Conservation (phyloP, 2,797 vertebrate genomes). For the Microcaecilia unicolor region DNA sequence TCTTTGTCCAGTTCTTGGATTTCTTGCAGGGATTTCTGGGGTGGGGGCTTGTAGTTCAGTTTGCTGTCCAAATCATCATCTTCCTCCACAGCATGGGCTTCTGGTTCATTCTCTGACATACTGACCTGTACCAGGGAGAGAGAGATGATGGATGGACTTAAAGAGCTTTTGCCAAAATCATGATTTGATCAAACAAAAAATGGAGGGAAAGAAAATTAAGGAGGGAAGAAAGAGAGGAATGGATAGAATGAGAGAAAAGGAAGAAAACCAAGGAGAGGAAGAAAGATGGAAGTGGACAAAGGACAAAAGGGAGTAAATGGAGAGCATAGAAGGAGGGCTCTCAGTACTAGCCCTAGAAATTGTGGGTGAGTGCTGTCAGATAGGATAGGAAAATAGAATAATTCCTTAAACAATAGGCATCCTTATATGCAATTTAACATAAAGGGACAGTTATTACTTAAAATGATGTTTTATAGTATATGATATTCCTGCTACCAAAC, state of each 20-base stretch:
- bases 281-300: too few relatives aligned
- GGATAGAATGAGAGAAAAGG: neutral
- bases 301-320: too few relatives aligned
- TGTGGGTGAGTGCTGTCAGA: too few relatives aligned
- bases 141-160: neutral
- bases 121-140: constrained; percentile 15
- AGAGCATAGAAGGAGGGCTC: too few relatives aligned
- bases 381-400: too few relatives aligned
- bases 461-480: too few relatives aligned
- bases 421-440: too few relatives aligned
- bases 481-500: too few relatives aligned
- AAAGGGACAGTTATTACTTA: too few relatives aligned
- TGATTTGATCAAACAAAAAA: neutral
- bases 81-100: constrained; percentile 45
- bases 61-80: constrained; percentile 58
- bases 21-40: constrained; percentile 63
- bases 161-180: too few relatives aligned
- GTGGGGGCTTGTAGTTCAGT: constrained; percentile 65
- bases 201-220: neutral
- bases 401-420: too few relatives aligned
- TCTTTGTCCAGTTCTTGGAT: constrained; percentile 67
- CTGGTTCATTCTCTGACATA: constrained; percentile 61
- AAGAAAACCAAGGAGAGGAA: neutral
- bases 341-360: too few relatives aligned
- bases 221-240: neutral